phyloP scores from a whole-genome alignment of 2,888 invertebrate species.

The Chrysina gloriosa region DNA sequence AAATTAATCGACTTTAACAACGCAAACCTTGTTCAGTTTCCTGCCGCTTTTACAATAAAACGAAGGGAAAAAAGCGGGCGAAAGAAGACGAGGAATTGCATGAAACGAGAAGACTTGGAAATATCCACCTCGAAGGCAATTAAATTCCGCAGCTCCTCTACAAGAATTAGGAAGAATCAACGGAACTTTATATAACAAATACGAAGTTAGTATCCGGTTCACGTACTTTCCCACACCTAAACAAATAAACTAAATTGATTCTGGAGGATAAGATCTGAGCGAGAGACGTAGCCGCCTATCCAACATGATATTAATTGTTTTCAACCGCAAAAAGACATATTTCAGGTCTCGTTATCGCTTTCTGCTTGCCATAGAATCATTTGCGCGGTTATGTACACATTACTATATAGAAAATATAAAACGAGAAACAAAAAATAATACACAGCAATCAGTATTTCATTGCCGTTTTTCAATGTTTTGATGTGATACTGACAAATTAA shows the following conservation, averaged over 20 bases:
- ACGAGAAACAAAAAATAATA: too few relatives aligned
- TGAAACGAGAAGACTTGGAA: constrained; percentile 1
- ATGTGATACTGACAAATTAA: too few relatives aligned
- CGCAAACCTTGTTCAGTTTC: background rate
- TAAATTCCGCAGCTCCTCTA: constrained; percentile 28
- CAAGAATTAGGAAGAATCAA: constrained; percentile 27
- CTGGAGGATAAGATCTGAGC: constrained; percentile 13
- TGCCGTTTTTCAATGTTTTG: too few relatives aligned
- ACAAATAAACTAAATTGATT: constrained; percentile 36
- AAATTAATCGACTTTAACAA: constrained; percentile 26
- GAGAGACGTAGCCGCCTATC: background rate
- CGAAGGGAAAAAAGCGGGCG: background rate
- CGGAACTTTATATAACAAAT: constrained; percentile 30
- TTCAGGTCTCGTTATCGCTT: constrained; percentile 4
- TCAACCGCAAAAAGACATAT: constrained; percentile 31
- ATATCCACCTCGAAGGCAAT: constrained; percentile 24
- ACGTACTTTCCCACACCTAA: constrained; percentile 26
- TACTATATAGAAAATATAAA: background rate
- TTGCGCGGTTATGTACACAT: too few relatives aligned
- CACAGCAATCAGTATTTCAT: too few relatives aligned
- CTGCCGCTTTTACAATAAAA: background rate
- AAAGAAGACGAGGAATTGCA: constrained; percentile 2
- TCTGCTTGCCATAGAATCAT: background rate
- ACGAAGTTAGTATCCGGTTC: constrained; percentile 32
- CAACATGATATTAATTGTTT: constrained; percentile 27